Conservation (phyloP, 2,888 invertebrate species). For the Microdon myrmicae region DNA sequence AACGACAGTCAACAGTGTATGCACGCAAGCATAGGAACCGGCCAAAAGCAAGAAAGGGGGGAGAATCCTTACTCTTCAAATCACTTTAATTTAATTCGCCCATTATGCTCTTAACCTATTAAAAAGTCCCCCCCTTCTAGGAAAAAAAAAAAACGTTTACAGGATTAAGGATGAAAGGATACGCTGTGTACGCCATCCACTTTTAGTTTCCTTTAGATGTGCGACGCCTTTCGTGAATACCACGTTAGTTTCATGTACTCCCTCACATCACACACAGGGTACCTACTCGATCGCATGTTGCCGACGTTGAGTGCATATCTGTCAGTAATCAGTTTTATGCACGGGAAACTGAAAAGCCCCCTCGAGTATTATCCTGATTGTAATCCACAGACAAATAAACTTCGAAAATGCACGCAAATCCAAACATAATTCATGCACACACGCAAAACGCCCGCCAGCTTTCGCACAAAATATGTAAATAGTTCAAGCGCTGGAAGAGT, state of each 20-base stretch:
- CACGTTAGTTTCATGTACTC: constrained; percentile 28
- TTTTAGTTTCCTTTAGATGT: constrained; percentile 21
- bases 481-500: constrained; percentile 24
- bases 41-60: background rate
- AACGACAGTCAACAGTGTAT: no score
- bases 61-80: constrained; percentile 5
- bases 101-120: constrained; percentile 32
- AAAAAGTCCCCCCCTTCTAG: constrained; percentile 12
- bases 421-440: constrained; percentile 7
- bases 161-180: constrained; percentile 26
- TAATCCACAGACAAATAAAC: constrained; percentile 40
- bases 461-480: constrained; percentile 34
- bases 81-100: constrained; percentile 24
- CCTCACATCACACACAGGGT: constrained; percentile 23
- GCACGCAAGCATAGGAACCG: no score
- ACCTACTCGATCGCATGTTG: no score
- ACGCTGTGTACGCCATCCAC: constrained; percentile 11
- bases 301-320: no score
- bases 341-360: constrained; percentile 30
- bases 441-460: constrained; percentile 7
- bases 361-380: constrained; percentile 40
- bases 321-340: background rate
- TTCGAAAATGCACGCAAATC: constrained; percentile 40
- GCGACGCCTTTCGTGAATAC: constrained; percentile 13
- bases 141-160: background rate